Evolutionary conservation across 2,113 vertebrate species (phyloP), one percentile per base, ranked within the genome.

Genomic region (Thomomys bottae): DNA sequence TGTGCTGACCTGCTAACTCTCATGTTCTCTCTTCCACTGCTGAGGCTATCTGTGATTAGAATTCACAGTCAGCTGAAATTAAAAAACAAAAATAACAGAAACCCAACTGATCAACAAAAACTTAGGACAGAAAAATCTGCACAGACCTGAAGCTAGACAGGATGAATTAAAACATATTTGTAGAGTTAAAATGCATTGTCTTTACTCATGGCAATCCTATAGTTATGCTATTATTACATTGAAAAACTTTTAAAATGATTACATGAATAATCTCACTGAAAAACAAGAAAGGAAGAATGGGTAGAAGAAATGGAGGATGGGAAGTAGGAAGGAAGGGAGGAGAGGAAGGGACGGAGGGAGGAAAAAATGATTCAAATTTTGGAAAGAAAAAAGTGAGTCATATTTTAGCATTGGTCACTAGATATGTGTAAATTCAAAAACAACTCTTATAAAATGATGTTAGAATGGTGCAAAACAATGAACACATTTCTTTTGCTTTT

Each of bases 211-310:
- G 21, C 45, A 76, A 36, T 76, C 26, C 20, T 28, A 28, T 36
- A 12, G 34, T 5, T 23, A 61, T 67, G 34, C 5, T 73, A 88
- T 82, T 24, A 73, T 78, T n/a, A 2, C 34, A 85, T 32, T 20
- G 10, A 61, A 67, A 92, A 81, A 66, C 3, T 89, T 93, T 79
- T 36, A 28, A 91, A 72, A 6, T 66, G 54, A 66, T 61, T 87
- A 3, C 1, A 71, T 76, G 4, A 18, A 45, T 34, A 28, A 67
- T 67, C 59, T 90, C 38, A n/a, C 18, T 18, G 49, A 70, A 23
- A n/a, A n/a, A 30, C 21, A 80, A 15, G 34, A 8, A 57, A 2
- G n/a, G 15, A 45, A 11, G 45, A 11, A 45, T 8, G 11, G 45
- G 45, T 8, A 11, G 45, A 11, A 45, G 45, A 11, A 11, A 45